phyloP scores from a whole-genome alignment of 2,888 invertebrate genomes.

The Cephus pygmeus region DNA sequence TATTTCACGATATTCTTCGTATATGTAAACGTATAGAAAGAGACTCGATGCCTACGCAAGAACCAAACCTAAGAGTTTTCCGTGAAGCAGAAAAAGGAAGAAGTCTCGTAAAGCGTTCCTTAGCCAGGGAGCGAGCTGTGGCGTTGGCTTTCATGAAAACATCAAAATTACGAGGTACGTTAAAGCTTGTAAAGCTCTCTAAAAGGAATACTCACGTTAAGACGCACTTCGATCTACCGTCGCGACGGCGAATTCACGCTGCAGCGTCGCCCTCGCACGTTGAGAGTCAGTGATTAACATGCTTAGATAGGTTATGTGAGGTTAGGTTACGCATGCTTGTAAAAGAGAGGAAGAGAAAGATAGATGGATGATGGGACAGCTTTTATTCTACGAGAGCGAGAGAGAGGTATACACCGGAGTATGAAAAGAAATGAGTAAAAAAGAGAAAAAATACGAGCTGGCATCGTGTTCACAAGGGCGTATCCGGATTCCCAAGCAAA shows the following conservation, averaged over 20 bases:
- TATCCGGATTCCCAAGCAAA: background rate
- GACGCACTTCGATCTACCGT: conserved; percentile 25
- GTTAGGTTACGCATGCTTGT: conserved; percentile 27
- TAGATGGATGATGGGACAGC: background rate
- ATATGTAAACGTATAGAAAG: background rate
- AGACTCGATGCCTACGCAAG: background rate
- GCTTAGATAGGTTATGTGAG: conserved; percentile 6
- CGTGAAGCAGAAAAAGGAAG: background rate
- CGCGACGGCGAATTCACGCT: background rate
- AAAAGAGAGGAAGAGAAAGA: background rate
- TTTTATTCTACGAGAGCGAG: background rate
- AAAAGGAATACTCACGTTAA: conserved; percentile 29
- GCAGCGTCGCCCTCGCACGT: background rate
- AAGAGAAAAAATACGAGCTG: background rate
- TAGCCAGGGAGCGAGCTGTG: background rate
- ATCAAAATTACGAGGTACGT: conserved; percentile 51
- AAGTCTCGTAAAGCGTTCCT: background rate
- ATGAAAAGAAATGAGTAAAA: background rate
- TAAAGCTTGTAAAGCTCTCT: conserved; percentile 40
- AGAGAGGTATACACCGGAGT: background rate
- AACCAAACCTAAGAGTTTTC: background rate
- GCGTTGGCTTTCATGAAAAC: conserved; percentile 11
- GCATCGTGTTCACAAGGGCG: background rate
- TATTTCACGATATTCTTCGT: background rate
- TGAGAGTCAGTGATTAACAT: conserved; percentile 26